A percentile compares a stretch with the other conserved stretches of the same genome.
phyloP scores from a whole-genome alignment of 2,797 vertebrate genomes.

The Thaleichthys pacificus region DNA sequence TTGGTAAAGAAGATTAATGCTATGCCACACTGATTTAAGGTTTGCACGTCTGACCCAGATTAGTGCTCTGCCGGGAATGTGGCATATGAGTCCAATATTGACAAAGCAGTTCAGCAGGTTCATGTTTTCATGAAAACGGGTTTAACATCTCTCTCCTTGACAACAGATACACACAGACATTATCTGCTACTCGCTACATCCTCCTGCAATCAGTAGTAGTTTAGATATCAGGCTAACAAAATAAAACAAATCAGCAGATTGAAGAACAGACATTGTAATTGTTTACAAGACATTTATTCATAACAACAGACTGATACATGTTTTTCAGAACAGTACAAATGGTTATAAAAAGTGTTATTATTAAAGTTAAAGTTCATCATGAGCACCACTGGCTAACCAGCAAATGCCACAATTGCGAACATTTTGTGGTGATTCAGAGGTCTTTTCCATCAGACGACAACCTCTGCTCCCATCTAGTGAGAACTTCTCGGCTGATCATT shows the following conservation, averaged over 20 bases:
- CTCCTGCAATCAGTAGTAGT: too few relatives aligned
- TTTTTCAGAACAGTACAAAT: constrained; percentile 10
- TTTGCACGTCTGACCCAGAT: not conserved
- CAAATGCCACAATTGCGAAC: too few relatives aligned
- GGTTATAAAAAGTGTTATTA: not conserved
- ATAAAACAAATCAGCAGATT: not conserved
- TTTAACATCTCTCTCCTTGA: constrained; percentile 21
- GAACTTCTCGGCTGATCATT: not conserved
- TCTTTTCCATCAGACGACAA: constrained; percentile 14
- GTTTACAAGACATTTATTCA: constrained; percentile 15
- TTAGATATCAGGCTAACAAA: not conserved
- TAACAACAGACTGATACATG: constrained; percentile 8
- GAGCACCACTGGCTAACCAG: too few relatives aligned
- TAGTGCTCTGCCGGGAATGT: not conserved
- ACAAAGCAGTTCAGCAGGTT: constrained; percentile 11
- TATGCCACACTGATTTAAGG: too few relatives aligned
- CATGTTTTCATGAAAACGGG: constrained; percentile 18
- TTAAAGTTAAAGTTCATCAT: not conserved
- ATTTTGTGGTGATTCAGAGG: too few relatives aligned
- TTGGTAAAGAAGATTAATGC: too few relatives aligned
- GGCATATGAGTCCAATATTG: not conserved
- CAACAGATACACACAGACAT: not conserved
- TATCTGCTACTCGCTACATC: too few relatives aligned
- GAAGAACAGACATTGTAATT: constrained; percentile 14
- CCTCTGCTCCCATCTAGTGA: constrained; percentile 24